phyloP scores from a whole-genome alignment of 2,888 invertebrate genomes.

The Heliconius aoede region DNA sequence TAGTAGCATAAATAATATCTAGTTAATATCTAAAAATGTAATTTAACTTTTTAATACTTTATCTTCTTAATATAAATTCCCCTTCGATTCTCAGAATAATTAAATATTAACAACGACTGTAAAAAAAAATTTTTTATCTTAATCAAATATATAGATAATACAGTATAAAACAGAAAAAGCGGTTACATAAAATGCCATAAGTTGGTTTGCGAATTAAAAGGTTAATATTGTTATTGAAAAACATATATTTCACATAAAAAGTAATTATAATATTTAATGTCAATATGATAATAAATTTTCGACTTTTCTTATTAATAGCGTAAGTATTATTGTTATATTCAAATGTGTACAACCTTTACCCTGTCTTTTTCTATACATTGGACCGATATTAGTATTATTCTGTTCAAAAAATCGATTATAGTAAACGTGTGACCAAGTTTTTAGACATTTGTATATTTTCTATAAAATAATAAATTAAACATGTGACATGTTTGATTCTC shows the following conservation, averaged over 20 bases:
- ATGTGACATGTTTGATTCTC: neutral
- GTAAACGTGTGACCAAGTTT: neutral
- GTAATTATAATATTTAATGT: neutral
- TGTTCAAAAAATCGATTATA: neutral
- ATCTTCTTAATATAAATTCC: neutral
- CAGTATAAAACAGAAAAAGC: neutral
- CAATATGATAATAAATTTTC: slow-evolving; percentile 2
- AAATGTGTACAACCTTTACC: slow-evolving; percentile 23
- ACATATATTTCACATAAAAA: slow-evolving; percentile 3
- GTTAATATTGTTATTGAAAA: neutral
- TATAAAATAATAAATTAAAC: neutral
- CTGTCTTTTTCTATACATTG: slow-evolving; percentile 10
- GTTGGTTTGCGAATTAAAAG: neutral
- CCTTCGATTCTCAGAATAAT: neutral
- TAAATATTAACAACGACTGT: neutral
- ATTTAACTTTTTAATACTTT: neutral
- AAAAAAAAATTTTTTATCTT: neutral
- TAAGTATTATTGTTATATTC: slow-evolving; percentile 2
- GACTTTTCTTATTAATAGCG: neutral
- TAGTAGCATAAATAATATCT: neutral
- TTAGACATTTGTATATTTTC: neutral
- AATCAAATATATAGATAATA: neutral
- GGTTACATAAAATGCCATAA: neutral
- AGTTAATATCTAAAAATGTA: neutral
- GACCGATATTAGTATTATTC: neutral